A percentile compares a stretch with the other conserved stretches of the same genome.
phyloP scores from a whole-genome alignment of 2,113 vertebrate genomes.

The Hymenochirus boettgeri region DNA sequence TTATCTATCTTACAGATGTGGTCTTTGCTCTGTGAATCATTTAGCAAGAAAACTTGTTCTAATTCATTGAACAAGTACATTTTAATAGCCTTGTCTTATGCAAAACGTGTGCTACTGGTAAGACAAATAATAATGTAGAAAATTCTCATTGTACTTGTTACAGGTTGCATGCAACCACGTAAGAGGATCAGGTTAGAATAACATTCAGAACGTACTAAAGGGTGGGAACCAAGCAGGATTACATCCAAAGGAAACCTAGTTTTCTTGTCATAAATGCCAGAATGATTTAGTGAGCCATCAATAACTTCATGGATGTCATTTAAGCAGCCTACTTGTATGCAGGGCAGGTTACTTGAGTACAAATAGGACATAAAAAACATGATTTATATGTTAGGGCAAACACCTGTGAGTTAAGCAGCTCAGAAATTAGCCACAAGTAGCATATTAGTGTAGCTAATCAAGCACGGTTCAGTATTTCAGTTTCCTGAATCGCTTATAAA shows the following conservation, averaged over 20 bases:
- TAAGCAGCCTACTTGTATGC: slow-evolving; percentile 87
- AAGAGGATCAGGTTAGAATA: slow-evolving; percentile 74
- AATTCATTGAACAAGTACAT: slow-evolving; percentile 6
- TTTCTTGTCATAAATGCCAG: slow-evolving; percentile 64
- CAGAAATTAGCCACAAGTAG: slow-evolving; percentile 98
- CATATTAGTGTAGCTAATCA: slow-evolving; percentile 96
- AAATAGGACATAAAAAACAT: slow-evolving; percentile 58
- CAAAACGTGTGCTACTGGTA: slow-evolving; percentile 56
- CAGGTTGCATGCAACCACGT: slow-evolving; percentile 60
- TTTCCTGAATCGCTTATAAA: slow-evolving; percentile 93
- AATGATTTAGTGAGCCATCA: slow-evolving; percentile 80
- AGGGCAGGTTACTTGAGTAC: slow-evolving; percentile 58
- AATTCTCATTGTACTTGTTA: slow-evolving; percentile 64
- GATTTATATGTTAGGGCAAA: slow-evolving; percentile 85
- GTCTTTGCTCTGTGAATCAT: slow-evolving; percentile 2
- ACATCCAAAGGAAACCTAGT: slow-evolving; percentile 62
- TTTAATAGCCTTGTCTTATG: slow-evolving; percentile 58
- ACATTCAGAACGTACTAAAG: slow-evolving; percentile 70
- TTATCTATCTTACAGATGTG: no score
- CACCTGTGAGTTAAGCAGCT: slow-evolving; percentile 89
- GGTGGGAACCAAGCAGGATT: slow-evolving; percentile 60
- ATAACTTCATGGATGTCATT: slow-evolving; percentile 83
- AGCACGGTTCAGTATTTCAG: slow-evolving; percentile 84
- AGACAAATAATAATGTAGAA: slow-evolving; percentile 65
- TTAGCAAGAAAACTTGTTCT: slow-evolving; percentile 44